A percentile compares a stretch with the other conserved stretches of the same genome.
Conservation (phyloP, 2,797 vertebrate genomes). For the Macroramphosus scolopax region DNA sequence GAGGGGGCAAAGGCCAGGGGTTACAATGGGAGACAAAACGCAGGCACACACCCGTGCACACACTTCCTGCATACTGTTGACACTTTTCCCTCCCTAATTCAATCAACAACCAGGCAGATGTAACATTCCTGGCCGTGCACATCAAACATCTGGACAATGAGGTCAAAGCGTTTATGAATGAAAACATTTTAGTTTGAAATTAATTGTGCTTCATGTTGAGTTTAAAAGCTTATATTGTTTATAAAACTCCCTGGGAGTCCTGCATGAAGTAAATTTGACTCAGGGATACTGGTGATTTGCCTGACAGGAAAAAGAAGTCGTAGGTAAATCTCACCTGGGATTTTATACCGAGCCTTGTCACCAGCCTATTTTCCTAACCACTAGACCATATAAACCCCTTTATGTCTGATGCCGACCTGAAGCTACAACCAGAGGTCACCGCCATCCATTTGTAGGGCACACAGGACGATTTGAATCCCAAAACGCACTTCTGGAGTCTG, state of each 20-base stretch:
- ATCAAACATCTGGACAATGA: no score
- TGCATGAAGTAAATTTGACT: conserved; percentile 23
- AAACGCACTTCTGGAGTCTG: conserved; percentile 42
- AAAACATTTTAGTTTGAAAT: no score
- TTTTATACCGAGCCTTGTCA: conserved; percentile 39
- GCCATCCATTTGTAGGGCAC: conserved; percentile 27
- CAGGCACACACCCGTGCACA: conserved; percentile 41
- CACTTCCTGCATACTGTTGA: conserved; percentile 26
- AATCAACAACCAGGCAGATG: conserved; percentile 12
- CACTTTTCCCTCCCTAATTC: conserved; percentile 28
- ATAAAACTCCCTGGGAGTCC: conserved; percentile 10
- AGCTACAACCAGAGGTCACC: conserved; percentile 54
- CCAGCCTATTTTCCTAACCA: conserved; percentile 71
- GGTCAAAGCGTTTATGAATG: conserved; percentile 1
- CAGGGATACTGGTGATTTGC: conserved; percentile 59
- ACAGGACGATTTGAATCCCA: conserved; percentile 30
- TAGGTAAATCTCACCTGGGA: conserved; percentile 62
- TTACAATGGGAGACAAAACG: conserved; percentile 46
- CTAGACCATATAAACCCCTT: conserved; percentile 57
- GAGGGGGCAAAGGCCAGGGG: conserved; percentile 68
- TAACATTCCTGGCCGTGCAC: no score
- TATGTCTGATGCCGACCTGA: conserved; percentile 42
- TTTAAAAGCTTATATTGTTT: conserved; percentile 5
- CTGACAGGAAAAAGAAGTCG: conserved; percentile 62
- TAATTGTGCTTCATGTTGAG: background rate